These are phyloP conservation scores for Hesperophylax magnus DNA, from an alignment of 1,140 invertebrate species.

Conservation along the genomic window DNA sequence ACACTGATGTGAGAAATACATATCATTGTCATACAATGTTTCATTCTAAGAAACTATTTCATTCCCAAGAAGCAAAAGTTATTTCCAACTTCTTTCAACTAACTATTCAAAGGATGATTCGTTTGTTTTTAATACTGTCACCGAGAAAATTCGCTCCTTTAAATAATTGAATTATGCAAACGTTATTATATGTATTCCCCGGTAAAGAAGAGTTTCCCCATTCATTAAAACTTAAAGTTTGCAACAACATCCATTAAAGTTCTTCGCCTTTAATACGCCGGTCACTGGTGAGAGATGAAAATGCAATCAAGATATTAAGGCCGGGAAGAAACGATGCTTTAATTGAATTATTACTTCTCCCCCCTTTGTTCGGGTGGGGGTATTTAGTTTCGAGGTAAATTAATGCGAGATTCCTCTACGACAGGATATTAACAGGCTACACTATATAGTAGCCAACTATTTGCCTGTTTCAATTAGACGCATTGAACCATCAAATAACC, in stretches of 20 bases:
- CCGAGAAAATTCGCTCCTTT: not conserved
- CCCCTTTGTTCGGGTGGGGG: not conserved
- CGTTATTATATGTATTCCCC: slow-evolving; percentile 28
- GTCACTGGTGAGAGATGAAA: slow-evolving; percentile 19
- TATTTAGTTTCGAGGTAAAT: not conserved
- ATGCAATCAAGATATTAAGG: slow-evolving; percentile 42
- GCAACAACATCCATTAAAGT: slow-evolving; percentile 46
- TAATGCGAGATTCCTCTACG: not conserved
- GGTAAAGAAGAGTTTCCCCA: slow-evolving; percentile 36
- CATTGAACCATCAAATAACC: slow-evolving; percentile 48
- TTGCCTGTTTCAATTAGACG: slow-evolving; percentile 47
- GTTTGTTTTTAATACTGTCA: slow-evolving; percentile 41
- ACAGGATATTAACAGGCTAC: not conserved
- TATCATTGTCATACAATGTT: too few species aligned
- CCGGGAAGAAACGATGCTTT: not conserved
- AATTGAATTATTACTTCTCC: slow-evolving; percentile 1
- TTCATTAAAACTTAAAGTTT: slow-evolving; percentile 52
- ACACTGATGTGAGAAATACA: too few species aligned
- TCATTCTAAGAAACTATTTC: too few species aligned
- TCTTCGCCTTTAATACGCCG: slow-evolving; percentile 22
- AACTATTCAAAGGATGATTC: slow-evolving; percentile 1
- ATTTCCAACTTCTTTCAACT: slow-evolving; percentile 11
- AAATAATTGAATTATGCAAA: slow-evolving; percentile 29
- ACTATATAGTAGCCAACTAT: slow-evolving; percentile 30
- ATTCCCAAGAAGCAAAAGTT: too few species aligned